Evolutionary conservation across 1,140 invertebrate genomes (phyloP).

Genomic region (Drosophila orena): DNA sequence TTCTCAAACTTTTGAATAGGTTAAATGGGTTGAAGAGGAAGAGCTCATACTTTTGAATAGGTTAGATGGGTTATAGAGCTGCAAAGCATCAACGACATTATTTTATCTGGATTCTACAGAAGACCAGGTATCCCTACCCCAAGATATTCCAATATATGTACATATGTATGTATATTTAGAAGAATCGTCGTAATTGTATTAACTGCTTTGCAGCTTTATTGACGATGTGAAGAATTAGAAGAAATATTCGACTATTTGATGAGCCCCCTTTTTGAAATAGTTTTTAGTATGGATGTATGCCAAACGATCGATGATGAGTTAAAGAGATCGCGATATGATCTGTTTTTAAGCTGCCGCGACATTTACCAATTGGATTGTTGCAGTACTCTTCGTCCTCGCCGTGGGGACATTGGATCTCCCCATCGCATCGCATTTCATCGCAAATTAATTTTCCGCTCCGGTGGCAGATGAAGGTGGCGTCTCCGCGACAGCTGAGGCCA

Average conservation of each 20-base stretch:
- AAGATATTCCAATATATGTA: too few species aligned
- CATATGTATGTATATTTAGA: too few species aligned
- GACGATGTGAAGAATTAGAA: background rate
- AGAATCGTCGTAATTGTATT: background rate
- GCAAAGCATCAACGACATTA: background rate
- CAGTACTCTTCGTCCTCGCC: conserved; percentile 61
- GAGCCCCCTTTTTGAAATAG: background rate
- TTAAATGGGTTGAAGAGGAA: too few species aligned
- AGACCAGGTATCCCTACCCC: too few species aligned
- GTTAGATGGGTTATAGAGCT: background rate
- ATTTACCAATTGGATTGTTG: conserved; percentile 45
- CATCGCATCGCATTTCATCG: conserved; percentile 87
- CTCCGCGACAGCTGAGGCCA: conserved; percentile 85
- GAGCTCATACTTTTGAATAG: too few species aligned
- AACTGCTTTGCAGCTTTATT: background rate
- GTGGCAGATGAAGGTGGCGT: conserved; percentile 86
- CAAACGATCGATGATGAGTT: conserved; percentile 2
- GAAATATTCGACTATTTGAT: background rate
- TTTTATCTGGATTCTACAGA: background rate
- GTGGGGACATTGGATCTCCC: conserved; percentile 81
- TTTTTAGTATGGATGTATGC: conserved; percentile 1
- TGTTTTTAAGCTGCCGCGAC: background rate
- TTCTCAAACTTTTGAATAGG: too few species aligned
- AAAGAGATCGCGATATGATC: background rate
- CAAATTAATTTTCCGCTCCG: conserved; percentile 84